Evolutionary conservation across 2,888 invertebrate species (phyloP), one percentile per base, ranked within the genome.

Genomic region (Yponomeuta evonymella): DNA sequence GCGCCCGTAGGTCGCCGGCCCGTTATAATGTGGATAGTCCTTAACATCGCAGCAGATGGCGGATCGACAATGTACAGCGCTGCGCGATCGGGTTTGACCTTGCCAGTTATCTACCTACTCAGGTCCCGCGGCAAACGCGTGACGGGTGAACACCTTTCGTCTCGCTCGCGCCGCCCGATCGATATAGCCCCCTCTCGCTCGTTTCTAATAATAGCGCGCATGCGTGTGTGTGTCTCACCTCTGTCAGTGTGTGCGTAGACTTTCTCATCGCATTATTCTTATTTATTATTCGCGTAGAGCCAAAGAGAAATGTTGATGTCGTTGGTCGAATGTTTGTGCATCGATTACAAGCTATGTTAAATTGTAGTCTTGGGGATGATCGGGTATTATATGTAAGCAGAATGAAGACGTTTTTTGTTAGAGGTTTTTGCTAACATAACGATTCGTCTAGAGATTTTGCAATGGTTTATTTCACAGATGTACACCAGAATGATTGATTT

Each of bases 51-150:
- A 65, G 65, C 65, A 65, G 30, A 65, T 65, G 65, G 65, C 33
- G 33, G 29, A 65, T 65, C 30, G 65, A 65, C 33, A 33, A 65
- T 12, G 65, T 6, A 11, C 65, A 11, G 9, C 65, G 65, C 65
- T 65, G 23, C 68, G 68, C 51, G 48, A 23, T 9, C 33, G 43
- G 4, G n/a, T 29, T 9, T 89, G 90, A 89, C 90, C 90, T 91
- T 90, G 90, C 79, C 78, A 86, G 77, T 85, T 88, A 88, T 88
- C 88, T 87, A 81, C 85, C 76, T 78, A 81, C 76, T 78, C 79
- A 77, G 77, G 80, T 82, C 79, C 83, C 76, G 76, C 76, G 74
- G 78, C 76, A 75, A 76, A 74, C 79, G 80, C 79, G 77, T 79
- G 77, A 79, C 81, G 74, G 75, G 70, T 63, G 72, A 43, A 43